Evolutionary conservation across 2,113 vertebrate species (phyloP), one percentile per base, ranked within the genome.

Genomic region (Chaetops frenatus): DNA sequence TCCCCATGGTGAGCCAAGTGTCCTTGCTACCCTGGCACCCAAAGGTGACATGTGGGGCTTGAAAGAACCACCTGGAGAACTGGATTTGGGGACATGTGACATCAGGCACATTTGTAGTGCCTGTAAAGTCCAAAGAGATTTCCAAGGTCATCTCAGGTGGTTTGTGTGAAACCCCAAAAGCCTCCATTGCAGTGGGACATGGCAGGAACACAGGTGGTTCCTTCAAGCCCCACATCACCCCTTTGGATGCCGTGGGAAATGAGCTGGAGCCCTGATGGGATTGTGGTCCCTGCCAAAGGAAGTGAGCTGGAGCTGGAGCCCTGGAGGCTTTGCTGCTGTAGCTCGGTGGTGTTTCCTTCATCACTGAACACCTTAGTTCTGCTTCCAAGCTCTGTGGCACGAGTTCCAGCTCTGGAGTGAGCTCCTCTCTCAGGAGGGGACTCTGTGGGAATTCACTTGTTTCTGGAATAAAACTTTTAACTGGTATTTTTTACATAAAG

Each of bases 401-500:
- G 4, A 4, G 10, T 74, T 67, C 40, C 77, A 44, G 51, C 50
- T 42, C 54, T 45, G n/a, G 40, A 64, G 9, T 33, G 56, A 80
- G 18, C 56, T 70, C 56, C 40, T 53, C 40, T 48, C 11, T 53
- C 29, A 38, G 0, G 4, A 71, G 76, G 82, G 50, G 61, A 69
- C 70, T 36, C 50, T 17, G 13, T 48, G 53, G 66, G 35, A 65
- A n/a, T 27, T 3, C n/a, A 81, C 23, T 71, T 80, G 54, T 72
- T 21, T 71, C 84, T 62, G 79, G 45, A 27, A 64, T 67, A 93
- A 88, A 29, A 8, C 57, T 74, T 94, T 74, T 33, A 54, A 92
- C 24, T 45, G 62, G 58, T 88, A 29, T 95, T 96, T 97, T 90
- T 83, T 92, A 92, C 2, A 2, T 42, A 19, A 58, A 61, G 20